These are phyloP conservation scores for Vicugna pacos DNA, from an alignment of 2,113 vertebrate species.

Conservation along the genomic window DNA sequence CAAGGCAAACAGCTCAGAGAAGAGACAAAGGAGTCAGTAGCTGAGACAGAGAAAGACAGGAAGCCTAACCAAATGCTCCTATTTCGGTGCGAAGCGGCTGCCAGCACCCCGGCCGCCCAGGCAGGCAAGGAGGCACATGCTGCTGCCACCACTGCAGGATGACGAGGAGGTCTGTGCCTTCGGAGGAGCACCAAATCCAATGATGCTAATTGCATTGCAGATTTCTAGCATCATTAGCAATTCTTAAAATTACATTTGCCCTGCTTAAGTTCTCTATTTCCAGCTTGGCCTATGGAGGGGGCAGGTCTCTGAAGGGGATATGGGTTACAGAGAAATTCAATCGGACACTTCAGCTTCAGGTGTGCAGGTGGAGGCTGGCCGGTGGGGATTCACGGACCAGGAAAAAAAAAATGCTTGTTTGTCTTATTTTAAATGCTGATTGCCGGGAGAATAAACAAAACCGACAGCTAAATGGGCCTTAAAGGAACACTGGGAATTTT, in stretches of 20 bases:
- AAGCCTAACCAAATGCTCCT: conserved; percentile 42
- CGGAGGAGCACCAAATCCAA: conserved; percentile 87
- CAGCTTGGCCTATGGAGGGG: conserved; percentile 78
- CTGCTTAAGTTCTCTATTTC: conserved; percentile 85
- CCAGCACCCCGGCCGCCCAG: conserved; percentile 73
- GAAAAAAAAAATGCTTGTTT: conserved; percentile 81
- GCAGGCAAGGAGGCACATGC: conserved; percentile 70
- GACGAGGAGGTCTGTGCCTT: conserved; percentile 85
- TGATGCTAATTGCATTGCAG: conserved; percentile 90
- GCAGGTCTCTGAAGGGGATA: conserved; percentile 71
- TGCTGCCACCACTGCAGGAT: conserved; percentile 43
- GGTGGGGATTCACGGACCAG: conserved; percentile 58
- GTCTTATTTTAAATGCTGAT: conserved; percentile 82
- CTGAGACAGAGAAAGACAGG: neutral
- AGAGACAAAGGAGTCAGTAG: conserved; percentile 52
- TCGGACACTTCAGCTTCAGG: conserved; percentile 69
- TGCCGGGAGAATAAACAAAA: conserved; percentile 83
- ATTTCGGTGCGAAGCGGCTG: conserved; percentile 66
- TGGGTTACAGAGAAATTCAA: conserved; percentile 74
- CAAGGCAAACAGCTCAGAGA: neutral
- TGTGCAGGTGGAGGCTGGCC: conserved; percentile 77
- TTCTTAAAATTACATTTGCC: conserved; percentile 88
- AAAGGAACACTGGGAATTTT: conserved; percentile 80
- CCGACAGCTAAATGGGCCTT: conserved; percentile 77
- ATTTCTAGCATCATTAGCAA: conserved; percentile 88